A percentile compares a stretch with the other conserved stretches of the same genome.
Evolutionary conservation across 2,888 invertebrate species (phyloP).

Genomic region (Lasioglossum figueresi): DNA sequence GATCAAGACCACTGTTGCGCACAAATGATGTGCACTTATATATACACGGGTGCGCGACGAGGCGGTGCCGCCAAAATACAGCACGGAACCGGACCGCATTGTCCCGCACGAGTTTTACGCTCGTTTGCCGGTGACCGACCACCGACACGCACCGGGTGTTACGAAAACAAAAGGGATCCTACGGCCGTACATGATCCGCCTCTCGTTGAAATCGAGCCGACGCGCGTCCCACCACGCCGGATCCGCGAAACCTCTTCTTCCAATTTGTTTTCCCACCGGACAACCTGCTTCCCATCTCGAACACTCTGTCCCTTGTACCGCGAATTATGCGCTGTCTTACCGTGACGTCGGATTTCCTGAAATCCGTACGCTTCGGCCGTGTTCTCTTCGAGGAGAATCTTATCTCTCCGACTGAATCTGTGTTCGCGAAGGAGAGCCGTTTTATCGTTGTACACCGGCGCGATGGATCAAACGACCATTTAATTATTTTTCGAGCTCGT

Average conservation of each 20-base stretch:
- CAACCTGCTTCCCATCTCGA: conserved; percentile 9
- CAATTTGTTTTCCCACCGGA: conserved; percentile 14
- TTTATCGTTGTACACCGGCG: not conserved
- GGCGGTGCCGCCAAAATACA: conserved; percentile 62
- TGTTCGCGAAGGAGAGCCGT: not conserved
- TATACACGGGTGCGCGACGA: conserved; percentile 49
- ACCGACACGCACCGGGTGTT: conserved; percentile 66
- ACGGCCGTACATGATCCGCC: conserved; percentile 28
- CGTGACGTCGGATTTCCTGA: not conserved
- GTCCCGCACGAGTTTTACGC: conserved; percentile 70
- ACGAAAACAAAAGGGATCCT: conserved; percentile 54
- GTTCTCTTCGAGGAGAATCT: not conserved
- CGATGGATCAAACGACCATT: not conserved
- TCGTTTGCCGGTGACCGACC: conserved; percentile 69
- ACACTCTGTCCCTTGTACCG: not conserved
- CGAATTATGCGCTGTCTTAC: not conserved
- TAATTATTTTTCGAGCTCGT: not conserved
- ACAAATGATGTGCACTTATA: conserved; percentile 61
- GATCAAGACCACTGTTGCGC: conserved; percentile 64
- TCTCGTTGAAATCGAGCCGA: conserved; percentile 31
- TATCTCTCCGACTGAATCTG: not conserved
- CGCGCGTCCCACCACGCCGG: not conserved
- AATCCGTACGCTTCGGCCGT: not conserved
- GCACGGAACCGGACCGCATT: conserved; percentile 61
- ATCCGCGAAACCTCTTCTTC: conserved; percentile 10